Evolutionary conservation across 2,113 vertebrate genomes (phyloP).

Genomic region (Misgurnus mizolepis): DNA sequence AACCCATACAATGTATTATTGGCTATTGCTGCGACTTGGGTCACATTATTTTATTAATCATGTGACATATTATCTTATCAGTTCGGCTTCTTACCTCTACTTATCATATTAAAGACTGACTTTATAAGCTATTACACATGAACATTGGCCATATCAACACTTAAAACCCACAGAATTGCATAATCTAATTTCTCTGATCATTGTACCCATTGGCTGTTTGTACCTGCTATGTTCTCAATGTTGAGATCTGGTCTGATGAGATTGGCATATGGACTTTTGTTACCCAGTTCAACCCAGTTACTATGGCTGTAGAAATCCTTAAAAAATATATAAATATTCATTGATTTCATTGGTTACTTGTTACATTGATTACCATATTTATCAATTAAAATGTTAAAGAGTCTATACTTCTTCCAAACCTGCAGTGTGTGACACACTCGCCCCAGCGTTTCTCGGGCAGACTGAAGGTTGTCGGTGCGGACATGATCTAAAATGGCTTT

Average conservation of each 20-base stretch:
- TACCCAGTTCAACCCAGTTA: slow-evolving; percentile 75
- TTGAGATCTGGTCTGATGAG: slow-evolving; percentile 65
- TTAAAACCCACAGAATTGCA: not conserved
- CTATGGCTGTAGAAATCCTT: slow-evolving; percentile 79
- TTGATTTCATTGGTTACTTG: not conserved
- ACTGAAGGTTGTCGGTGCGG: slow-evolving; percentile 61
- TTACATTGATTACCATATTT: not conserved
- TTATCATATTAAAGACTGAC: not conserved
- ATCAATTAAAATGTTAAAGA: not conserved
- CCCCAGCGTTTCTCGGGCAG: slow-evolving; percentile 71
- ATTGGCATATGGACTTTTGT: slow-evolving; percentile 64
- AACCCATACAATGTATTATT: no score
- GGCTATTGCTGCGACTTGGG: no score
- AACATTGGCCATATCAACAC: slow-evolving; percentile 18
- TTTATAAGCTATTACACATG: slow-evolving; percentile 4
- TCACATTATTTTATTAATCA: no score
- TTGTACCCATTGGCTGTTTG: not conserved
- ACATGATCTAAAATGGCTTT: slow-evolving; percentile 65
- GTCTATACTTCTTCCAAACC: slow-evolving; percentile 54
- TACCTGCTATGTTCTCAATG: slow-evolving; percentile 73
- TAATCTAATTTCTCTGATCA: not conserved
- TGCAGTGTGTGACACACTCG: slow-evolving; percentile 71
- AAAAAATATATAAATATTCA: slow-evolving; percentile 20
- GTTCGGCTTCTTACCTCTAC: not conserved
- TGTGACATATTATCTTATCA: slow-evolving; percentile 8